These are phyloP conservation scores for Hylyphantes graminicola DNA, from an alignment of 1,140 invertebrate species.

Conservation along the genomic window DNA sequence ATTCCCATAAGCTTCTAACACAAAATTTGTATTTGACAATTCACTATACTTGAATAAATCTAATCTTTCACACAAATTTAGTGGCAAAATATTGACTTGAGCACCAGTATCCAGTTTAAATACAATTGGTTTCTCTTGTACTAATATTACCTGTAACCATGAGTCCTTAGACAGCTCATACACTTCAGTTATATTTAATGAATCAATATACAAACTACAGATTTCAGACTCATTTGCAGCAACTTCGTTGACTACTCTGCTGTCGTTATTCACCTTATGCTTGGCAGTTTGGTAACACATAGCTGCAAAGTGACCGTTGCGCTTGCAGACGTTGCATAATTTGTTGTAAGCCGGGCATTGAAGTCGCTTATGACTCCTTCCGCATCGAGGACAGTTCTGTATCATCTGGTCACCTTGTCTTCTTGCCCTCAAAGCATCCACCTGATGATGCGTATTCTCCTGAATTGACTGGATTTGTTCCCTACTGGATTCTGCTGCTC, in stretches of 20 bases:
- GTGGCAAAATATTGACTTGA: constrained; percentile 28
- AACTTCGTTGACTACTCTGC: not conserved
- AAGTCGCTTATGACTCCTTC: no score
- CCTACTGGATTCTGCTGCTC: no score
- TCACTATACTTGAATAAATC: not conserved
- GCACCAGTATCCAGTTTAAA: constrained; percentile 40
- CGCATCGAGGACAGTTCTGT: no score
- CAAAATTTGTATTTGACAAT: constrained; percentile 5
- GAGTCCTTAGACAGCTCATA: not conserved
- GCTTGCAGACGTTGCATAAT: not conserved
- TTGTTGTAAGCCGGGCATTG: constrained; percentile 10
- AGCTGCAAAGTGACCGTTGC: constrained; percentile 7
- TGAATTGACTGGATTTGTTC: no score
- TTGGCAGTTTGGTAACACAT: not conserved
- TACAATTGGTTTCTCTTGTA: not conserved
- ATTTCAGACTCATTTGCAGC: no score
- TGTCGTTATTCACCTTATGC: not conserved
- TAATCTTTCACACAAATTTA: not conserved
- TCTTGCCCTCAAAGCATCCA: no score
- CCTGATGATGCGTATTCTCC: no score
- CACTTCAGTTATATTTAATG: not conserved
- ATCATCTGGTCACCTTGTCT: no score
- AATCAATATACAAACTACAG: not conserved
- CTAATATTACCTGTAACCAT: not conserved
- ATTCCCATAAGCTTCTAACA: constrained; percentile 23